A percentile compares a stretch with the other conserved stretches of the same genome.
These are phyloP conservation scores for Orchestia grillus DNA, from an alignment of 1,140 invertebrate genomes.

Conservation along the genomic window DNA sequence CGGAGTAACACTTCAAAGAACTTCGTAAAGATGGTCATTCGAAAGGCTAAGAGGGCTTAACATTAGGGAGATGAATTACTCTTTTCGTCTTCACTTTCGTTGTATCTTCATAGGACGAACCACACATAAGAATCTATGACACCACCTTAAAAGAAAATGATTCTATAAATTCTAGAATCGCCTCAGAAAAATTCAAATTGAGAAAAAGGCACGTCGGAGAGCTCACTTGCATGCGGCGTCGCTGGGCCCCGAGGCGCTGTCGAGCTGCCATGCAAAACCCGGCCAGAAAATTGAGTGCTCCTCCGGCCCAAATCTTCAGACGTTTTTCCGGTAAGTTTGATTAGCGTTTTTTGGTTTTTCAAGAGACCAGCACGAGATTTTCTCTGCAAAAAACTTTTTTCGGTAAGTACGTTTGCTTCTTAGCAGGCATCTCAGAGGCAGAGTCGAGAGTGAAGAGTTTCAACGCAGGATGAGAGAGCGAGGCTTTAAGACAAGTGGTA, in stretches of 20 bases:
- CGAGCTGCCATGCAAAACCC: neutral
- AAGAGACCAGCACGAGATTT: neutral
- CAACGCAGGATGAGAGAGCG: neutral
- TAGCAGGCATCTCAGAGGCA: neutral
- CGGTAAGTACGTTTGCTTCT: neutral
- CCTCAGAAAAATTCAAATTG: neutral
- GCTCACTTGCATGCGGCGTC: conserved; percentile 14
- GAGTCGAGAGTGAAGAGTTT: neutral
- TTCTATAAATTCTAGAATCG: neutral
- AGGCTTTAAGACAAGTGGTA: neutral
- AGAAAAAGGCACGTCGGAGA: neutral
- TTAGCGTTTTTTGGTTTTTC: neutral
- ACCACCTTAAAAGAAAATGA: neutral
- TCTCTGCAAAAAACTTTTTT: neutral
- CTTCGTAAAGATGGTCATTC: too few species aligned
- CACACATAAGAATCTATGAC: too few species aligned
- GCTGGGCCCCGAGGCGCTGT: neutral
- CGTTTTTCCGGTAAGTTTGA: conserved; percentile 29
- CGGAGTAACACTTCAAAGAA: too few species aligned
- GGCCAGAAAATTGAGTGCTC: conserved; percentile 17
- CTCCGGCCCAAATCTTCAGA: conserved; percentile 10
- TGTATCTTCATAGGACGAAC: too few species aligned
- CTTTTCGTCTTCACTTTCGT: too few species aligned
- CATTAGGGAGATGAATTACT: too few species aligned
- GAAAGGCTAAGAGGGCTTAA: too few species aligned